Evolutionary conservation across 1,140 invertebrate genomes (phyloP), one percentile per base, ranked within the genome.

Genomic region (Metopolophium dirhodum): DNA sequence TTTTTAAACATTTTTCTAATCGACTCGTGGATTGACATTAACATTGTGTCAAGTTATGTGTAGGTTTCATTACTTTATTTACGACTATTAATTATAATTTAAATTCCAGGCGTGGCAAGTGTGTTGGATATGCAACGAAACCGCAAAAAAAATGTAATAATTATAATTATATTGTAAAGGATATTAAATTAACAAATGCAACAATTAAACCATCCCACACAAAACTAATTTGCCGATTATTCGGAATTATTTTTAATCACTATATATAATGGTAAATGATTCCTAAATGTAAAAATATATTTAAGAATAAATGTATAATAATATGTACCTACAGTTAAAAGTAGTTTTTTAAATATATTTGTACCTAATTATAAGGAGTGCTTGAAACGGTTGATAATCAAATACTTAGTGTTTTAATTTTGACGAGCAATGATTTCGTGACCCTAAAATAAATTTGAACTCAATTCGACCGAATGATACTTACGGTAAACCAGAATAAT

Each of bases 401-500:
- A 61, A 30, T 11, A 20, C 0, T 1, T 51, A 61, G 9, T 4
- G 11, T 68, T 0, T 4, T 68, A 30, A 68, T 68, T 61, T 54
- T 54, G 20, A 0, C 51, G 22, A 54, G 20, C 4, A 54, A 54
- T 20, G 51, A 54, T 7, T 68, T 68, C 30, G 61, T 68, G 61
- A 30, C 9, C 26, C 0, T 68, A 68, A 68, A n/a, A 30, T 68
- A 14, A n/a, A 30, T 68, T 30, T 11, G 11, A 68, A 68, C 26
- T 14, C 61, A 30, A 35, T n/a, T 68, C 30, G 6, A 77, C 4
- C 18, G 4, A 77, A 18, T n/a, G n/a, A 82, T 93, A 54, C 91
- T 93, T 41, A 93, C 91, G 47, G 35, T 85, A 93, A 57, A 86
- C 26, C 49, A 93, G 3, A 9, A 93, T 45, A 26, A 93, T 93